These are phyloP conservation scores for Odontamblyopus rebecca DNA, from an alignment of 2,797 vertebrate species.

Conservation along the genomic window DNA sequence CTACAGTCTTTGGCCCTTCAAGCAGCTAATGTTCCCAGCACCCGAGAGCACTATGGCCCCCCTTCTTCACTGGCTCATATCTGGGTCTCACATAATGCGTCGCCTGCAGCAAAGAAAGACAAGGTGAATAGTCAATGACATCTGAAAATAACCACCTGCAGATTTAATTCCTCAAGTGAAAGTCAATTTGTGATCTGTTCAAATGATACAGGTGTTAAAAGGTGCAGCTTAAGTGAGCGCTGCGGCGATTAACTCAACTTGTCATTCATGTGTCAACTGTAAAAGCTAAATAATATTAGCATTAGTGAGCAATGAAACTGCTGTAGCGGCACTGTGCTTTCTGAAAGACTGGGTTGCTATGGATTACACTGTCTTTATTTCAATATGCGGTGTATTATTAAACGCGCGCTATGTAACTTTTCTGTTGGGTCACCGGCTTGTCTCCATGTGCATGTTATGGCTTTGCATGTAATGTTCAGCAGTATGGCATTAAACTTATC, in stretches of 20 bases:
- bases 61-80: conserved; percentile 54
- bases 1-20: conserved; percentile 49
- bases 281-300: conserved; percentile 3
- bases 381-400: background rate
- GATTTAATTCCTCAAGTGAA: conserved; percentile 46
- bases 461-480: background rate
- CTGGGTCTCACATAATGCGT: conserved; percentile 67
- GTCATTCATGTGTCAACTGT: background rate
- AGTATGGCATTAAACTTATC: background rate
- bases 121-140: conserved; percentile 69
- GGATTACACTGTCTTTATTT: background rate
- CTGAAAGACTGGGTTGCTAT: conserved; percentile 13
- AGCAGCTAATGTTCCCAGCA: conserved; percentile 58
- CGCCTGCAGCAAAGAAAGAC: conserved; percentile 61
- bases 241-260: background rate
- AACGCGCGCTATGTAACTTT: background rate
- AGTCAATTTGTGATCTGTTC: conserved; percentile 20
- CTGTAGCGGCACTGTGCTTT: background rate
- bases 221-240: background rate
- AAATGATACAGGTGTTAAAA: conserved; percentile 3
- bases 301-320: background rate
- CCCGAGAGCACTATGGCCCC: conserved; percentile 48
- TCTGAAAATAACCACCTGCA: conserved; percentile 65
- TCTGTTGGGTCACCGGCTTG: background rate
- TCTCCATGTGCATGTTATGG: background rate